Evolutionary conservation across 2,888 invertebrate species (phyloP).

Genomic region (Thecophora atra): DNA sequence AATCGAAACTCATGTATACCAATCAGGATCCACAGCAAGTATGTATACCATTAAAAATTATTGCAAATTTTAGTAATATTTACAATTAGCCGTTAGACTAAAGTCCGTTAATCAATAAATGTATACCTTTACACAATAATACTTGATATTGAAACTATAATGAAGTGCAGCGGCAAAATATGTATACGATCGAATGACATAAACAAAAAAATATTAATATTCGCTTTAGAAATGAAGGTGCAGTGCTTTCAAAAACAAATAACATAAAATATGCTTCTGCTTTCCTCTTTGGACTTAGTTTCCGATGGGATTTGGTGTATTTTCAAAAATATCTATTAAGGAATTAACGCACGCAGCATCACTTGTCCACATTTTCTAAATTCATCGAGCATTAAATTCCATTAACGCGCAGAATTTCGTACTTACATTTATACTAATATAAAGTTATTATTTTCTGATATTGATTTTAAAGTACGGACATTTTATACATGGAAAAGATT

Average conservation of each 20-base stretch:
- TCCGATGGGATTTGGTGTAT: not conserved
- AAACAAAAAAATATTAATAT: conserved; percentile 10
- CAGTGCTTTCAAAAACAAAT: not conserved
- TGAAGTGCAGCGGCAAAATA: conserved; percentile 11
- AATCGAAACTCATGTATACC: conserved; percentile 43
- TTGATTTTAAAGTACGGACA: not conserved
- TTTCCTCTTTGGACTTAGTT: not conserved
- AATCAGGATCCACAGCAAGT: conserved; percentile 25
- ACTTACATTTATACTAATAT: not conserved
- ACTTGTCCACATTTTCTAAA: not conserved
- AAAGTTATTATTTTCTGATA: too few species aligned
- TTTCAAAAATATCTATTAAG: not conserved
- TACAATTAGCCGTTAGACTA: too few species aligned
- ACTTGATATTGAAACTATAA: conserved; percentile 23
- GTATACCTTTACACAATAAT: conserved; percentile 38
- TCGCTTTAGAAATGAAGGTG: conserved; percentile 4
- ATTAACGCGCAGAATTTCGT: too few species aligned
- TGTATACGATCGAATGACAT: conserved; percentile 29
- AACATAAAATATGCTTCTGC: not conserved
- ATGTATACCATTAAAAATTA: conserved; percentile 34
- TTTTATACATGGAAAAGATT: not conserved
- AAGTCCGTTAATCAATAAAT: too few species aligned
- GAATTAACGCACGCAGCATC: not conserved
- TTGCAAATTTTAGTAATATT: not conserved
- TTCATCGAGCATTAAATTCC: not conserved